Evolutionary conservation across 1,140 invertebrate genomes (phyloP).

Genomic region (Drosophila arawakana): DNA sequence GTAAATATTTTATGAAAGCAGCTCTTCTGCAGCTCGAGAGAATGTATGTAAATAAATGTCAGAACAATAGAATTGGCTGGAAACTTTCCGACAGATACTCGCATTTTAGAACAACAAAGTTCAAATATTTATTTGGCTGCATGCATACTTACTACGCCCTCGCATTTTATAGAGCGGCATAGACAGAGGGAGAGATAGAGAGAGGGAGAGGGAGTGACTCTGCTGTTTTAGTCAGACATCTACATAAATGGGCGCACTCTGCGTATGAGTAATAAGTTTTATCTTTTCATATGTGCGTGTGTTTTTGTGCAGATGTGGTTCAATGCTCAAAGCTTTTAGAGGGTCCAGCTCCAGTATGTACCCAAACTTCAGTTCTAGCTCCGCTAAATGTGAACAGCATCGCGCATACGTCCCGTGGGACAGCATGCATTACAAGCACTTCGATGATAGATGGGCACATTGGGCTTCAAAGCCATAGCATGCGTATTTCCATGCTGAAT

Average conservation of each 20-base stretch:
- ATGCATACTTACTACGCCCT: background rate
- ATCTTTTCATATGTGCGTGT: slow-evolving; percentile 1
- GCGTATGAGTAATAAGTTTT: slow-evolving; percentile 46
- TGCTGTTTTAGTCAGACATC: slow-evolving; percentile 3
- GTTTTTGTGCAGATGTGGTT: slow-evolving; percentile 10
- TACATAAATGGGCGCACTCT: slow-evolving; percentile 8
- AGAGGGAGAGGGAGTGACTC: background rate
- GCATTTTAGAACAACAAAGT: slow-evolving; percentile 17
- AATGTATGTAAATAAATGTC: slow-evolving; percentile 24
- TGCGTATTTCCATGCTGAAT: background rate
- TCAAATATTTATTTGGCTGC: slow-evolving; percentile 21
- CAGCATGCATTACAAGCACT: slow-evolving; percentile 23
- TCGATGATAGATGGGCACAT: slow-evolving; percentile 37
- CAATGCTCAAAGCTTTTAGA: slow-evolving; percentile 45
- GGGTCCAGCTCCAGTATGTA: background rate
- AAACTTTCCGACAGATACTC: slow-evolving; percentile 19
- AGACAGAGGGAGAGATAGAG: background rate
- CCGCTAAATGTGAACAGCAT: slow-evolving; percentile 17
- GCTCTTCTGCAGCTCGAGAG: background rate
- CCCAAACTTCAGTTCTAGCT: background rate
- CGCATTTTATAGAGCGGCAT: background rate
- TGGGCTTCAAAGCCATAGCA: background rate
- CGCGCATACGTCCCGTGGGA: slow-evolving; percentile 39
- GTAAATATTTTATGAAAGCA: slow-evolving; percentile 8
- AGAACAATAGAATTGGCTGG: slow-evolving; percentile 21